Evolutionary conservation across 2,113 vertebrate species (phyloP), one percentile per base, ranked within the genome.

Genomic region (Petrocephalus microphthalmus): DNA sequence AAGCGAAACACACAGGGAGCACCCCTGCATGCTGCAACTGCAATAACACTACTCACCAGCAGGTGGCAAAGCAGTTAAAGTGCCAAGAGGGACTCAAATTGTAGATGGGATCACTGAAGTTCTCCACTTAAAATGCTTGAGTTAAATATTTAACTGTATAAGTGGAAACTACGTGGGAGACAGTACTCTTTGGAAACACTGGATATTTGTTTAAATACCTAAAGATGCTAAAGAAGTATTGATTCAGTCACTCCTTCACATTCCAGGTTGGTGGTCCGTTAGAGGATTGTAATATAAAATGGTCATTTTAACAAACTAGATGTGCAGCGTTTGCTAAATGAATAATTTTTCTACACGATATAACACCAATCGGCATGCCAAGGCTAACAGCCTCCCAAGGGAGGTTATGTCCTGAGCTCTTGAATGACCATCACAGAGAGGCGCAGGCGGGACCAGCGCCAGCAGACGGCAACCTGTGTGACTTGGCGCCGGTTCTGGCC

Each of bases 231-330:
- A 81, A 81, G 33, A 49, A 20, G 22, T 47, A 83, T 49, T 83
- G 81, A 83, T 83, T 83, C 45, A 42, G 42, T 47, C 37, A 83
- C 71, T 78, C 71, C 71, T 37, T 78, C 71, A 67, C n/a, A 67
- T 78, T 37, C 67, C 78, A n/a, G 49, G 81, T 49, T 47, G 81
- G 49, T 83, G 49, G n/a, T 83, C 45, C 2, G 8, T 11, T 83
- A 25, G 45, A n/a, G 42, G 37, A 49, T 10, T 10, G 45, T 22
- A n/a, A 25, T n/a, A 83, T n/a, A 83, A 45, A 47, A 22, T 7
- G 15, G 22, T 74, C 6, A 33, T 74, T 37, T 25, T 74, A 74
- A 74, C 13, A 13, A 37, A 83, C 37, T 49, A 45, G 7, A 8
- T 22, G 22, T n/a, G 37, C 20, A 22, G 45, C 0, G 10, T 83